These are phyloP conservation scores for Diaphora mendica DNA, from an alignment of 2,888 invertebrate genomes.

Conservation along the genomic window DNA sequence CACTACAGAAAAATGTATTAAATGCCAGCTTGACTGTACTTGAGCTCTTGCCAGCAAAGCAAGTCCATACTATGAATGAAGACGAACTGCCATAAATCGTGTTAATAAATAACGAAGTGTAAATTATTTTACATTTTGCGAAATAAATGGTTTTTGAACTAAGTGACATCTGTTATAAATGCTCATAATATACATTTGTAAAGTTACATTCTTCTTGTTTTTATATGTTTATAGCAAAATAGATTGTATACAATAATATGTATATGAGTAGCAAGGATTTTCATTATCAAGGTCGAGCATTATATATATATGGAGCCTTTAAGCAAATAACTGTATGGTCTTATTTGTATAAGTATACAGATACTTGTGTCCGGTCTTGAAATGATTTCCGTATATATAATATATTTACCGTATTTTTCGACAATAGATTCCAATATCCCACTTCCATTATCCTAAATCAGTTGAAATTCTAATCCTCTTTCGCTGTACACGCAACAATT, in stretches of 20 bases:
- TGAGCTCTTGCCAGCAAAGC: slow-evolving; percentile 53
- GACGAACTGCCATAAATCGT: slow-evolving; percentile 42
- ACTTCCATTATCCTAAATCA: neutral
- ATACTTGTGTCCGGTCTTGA: too few relatives aligned
- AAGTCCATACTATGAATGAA: slow-evolving; percentile 42
- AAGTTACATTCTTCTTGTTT: too few relatives aligned
- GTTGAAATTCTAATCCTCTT: neutral
- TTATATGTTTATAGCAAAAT: too few relatives aligned
- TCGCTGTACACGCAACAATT: slow-evolving; percentile 1
- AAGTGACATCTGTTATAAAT: slow-evolving; percentile 10
- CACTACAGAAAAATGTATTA: neutral
- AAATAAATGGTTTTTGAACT: slow-evolving; percentile 10
- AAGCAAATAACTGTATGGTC: too few relatives aligned
- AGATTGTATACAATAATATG: too few relatives aligned
- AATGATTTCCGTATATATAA: too few relatives aligned
- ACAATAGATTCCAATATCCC: too few relatives aligned
- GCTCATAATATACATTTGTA: neutral
- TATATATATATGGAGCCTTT: too few relatives aligned
- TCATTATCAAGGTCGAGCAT: too few relatives aligned
- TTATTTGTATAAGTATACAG: too few relatives aligned
- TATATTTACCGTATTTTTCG: too few relatives aligned
- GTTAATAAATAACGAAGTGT: slow-evolving; percentile 32
- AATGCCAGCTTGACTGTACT: slow-evolving; percentile 42
- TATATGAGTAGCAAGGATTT: too few relatives aligned
- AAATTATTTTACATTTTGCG: slow-evolving; percentile 9